Base-by-base conservation (phyloP, 2,888 invertebrate genomes). In the Tetragonula carbonaria region DNA sequence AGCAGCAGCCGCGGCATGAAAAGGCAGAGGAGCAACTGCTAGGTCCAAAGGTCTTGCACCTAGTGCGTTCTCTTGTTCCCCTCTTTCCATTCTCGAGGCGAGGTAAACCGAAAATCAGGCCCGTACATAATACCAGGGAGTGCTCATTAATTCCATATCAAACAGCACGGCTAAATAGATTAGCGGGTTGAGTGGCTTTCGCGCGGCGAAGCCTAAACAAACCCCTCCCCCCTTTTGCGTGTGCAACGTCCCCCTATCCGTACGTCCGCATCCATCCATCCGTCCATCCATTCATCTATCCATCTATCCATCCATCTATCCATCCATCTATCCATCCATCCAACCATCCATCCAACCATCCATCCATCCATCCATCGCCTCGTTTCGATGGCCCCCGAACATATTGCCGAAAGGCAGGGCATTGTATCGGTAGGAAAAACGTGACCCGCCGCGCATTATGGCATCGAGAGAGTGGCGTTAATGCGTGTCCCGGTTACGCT, bases 81-180 rank as follows among this genome's bases (percentile, higher is more conserved):
- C 74, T 74, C 65, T 72, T 59, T 63, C 65, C 77, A 67, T 63
- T 68, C 16, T 66, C 16, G 1, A 45, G 45, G 62, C 55, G 84
- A 84, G 88, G 89, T 86, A 86, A 91, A 90, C 87, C 90, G 87
- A 90, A 88, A 90, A 86, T 87, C 80, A 78, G 81, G 85, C 66
- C 74, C 75, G 73, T 50, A 85, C 87, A 89, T 91, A 92, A 91
- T 90, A 83, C 88, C 85, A 75, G 76, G 78, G 87, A 84, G 86
- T 84, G 86, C 93, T 94, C 93, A 94, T 94, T 94, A 94, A 94
- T 94, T 94, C 94, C 92, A 94, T 94, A 94, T 94, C 94, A 94
- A 94, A 94, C 94, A 94, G 91, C 92, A 92, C 91, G 92, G 92
- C 93, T 94, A 94, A 94, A 94, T 93, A 94, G 94, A 94, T 94